These are phyloP conservation scores for Phaethon lepturus DNA, from an alignment of 2,113 vertebrate species.

Conservation along the genomic window DNA sequence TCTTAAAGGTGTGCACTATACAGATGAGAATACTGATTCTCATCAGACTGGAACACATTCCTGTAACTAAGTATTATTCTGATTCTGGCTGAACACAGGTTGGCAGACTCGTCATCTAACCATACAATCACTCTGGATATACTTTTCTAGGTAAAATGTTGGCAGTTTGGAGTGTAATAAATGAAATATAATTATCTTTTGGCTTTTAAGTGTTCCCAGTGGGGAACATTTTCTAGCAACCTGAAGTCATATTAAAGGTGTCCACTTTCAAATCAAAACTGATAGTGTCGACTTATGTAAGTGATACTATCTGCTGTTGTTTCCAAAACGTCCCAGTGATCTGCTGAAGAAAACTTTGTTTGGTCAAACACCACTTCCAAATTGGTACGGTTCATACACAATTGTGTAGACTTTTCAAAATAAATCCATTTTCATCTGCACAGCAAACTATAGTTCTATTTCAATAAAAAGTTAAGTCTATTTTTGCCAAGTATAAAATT, in stretches of 20 bases:
- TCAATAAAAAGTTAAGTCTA: neutral
- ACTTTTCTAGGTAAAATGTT: neutral
- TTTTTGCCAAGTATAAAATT: neutral
- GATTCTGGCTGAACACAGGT: neutral
- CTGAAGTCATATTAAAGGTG: neutral
- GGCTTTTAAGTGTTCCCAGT: neutral
- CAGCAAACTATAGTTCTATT: neutral
- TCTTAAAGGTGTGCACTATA: neutral
- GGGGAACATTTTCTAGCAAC: neutral
- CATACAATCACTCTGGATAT: neutral
- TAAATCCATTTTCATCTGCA: neutral
- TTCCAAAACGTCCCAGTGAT: neutral
- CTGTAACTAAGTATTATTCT: neutral
- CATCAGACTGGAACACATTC: neutral
- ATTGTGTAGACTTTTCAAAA: neutral
- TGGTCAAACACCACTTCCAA: neutral
- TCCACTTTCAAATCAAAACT: slow-evolving; percentile 28
- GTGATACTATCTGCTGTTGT: neutral
- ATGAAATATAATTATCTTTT: slow-evolving; percentile 36
- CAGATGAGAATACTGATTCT: neutral
- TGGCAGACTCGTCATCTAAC: neutral
- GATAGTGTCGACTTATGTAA: neutral
- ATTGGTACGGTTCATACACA: neutral
- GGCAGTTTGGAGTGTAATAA: slow-evolving; percentile 21
- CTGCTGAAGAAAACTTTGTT: neutral